Evolutionary conservation across 2,113 vertebrate species (phyloP), one percentile per base, ranked within the genome.

Genomic region (Sclerurus mexicanus): DNA sequence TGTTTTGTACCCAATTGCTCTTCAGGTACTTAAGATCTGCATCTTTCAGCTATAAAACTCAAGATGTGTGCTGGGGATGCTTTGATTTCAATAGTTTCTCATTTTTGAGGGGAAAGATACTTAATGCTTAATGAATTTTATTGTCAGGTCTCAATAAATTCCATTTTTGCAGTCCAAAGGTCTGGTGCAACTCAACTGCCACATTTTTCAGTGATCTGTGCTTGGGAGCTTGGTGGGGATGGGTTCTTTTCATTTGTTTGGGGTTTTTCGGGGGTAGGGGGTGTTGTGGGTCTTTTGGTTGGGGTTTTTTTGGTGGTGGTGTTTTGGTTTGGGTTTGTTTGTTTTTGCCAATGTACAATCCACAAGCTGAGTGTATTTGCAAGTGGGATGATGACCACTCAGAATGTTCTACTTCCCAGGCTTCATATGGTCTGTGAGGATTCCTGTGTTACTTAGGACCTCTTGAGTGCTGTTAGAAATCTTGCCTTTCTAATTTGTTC

Each of bases 251-350:
- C 20, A 33, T 56, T 21, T 21, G 11, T 56, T 33, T 13, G 47
- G 5, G 16, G 12, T 53, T 53, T 53, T 17, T 16, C 6, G 47
- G 22, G 22, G 22, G 47, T 23, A 17, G 22, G 16, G 22, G 47
- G 5, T 10, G 49, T 50, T 24, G 49, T 50, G 49, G 49, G 24
- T 25, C 24, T 50, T 14, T 50, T 49, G 12, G 16, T 35, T 58
- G 62, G 25, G 8, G 20, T 62, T 42, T 58, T 58, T 59, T 17
- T 37, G 24, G 11, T 5, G 1, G 6, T 7, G 47, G 47, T 40
- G 10, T 49, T 24, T 40, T 77, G 6, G 39, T 12, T 4, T 2
- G 6, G 1, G 8, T n/a, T n/a, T n/a, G 8, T 11, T n/a, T 20
- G n/a, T 5, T 35, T 30, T 40, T 80, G 21, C 17, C 60, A 15